phyloP scores from a whole-genome alignment of 2,113 vertebrate genomes.

The Erpornis zantholeuca region DNA sequence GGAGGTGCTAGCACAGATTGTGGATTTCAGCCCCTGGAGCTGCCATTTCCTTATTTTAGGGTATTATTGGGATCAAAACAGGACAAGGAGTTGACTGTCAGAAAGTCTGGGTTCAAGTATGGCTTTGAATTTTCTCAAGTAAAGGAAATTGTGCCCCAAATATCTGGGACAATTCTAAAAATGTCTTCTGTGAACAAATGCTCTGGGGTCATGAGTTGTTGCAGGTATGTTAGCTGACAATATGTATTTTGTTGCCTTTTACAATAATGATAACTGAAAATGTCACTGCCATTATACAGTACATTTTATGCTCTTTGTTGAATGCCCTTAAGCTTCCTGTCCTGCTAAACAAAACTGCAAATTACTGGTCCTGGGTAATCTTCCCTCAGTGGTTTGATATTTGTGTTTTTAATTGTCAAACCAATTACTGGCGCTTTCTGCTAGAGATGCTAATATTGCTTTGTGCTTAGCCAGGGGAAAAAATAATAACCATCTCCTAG shows the following conservation, averaged over 20 bases:
- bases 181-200: background rate
- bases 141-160: background rate
- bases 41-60: background rate
- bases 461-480: conserved; percentile 7
- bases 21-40: background rate
- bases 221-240: conserved; percentile 36
- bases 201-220: background rate
- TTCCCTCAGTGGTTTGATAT: conserved; percentile 59
- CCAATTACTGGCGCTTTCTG: conserved; percentile 57
- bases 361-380: conserved; percentile 59
- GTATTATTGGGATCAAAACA: background rate
- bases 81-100: background rate
- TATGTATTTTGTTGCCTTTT: conserved; percentile 67
- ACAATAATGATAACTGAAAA: conserved; percentile 69
- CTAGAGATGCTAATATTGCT: conserved; percentile 17
- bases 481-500: background rate
- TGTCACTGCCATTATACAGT: conserved; percentile 62
- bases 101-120: background rate
- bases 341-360: conserved; percentile 64
- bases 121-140: background rate
- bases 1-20: background rate
- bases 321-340: conserved; percentile 64
- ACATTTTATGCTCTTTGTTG: conserved; percentile 45
- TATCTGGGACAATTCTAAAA: background rate
- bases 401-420: conserved; percentile 77